These are phyloP conservation scores for Epistrophe eligans DNA, from an alignment of 2,888 invertebrate genomes.

Conservation along the genomic window DNA sequence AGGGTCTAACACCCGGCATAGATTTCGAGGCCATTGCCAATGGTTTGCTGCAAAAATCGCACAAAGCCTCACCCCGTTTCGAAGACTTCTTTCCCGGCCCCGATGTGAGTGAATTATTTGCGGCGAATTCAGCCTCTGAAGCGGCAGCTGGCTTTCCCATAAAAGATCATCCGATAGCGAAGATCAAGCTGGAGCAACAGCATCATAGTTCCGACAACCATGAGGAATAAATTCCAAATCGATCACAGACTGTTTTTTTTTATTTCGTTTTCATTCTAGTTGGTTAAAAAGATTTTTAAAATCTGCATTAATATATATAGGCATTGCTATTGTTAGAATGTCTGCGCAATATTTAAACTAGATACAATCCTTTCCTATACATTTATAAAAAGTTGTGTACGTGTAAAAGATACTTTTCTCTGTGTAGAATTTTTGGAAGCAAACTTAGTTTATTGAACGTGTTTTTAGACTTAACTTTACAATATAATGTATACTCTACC, in stretches of 20 bases:
- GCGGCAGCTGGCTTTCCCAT: conserved; percentile 77
- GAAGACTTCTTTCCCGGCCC: conserved; percentile 82
- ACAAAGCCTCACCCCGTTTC: conserved; percentile 82
- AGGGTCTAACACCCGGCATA: conserved; percentile 82
- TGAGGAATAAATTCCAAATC: conserved; percentile 80
- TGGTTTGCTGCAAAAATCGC: conserved; percentile 82
- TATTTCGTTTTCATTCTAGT: conserved; percentile 33
- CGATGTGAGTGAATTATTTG: conserved; percentile 81
- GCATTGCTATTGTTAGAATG: conserved; percentile 40
- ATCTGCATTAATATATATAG: conserved; percentile 22
- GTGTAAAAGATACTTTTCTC: conserved; percentile 60
- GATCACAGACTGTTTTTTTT: conserved; percentile 50
- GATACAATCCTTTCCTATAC: conserved; percentile 65
- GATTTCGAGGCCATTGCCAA: conserved; percentile 83
- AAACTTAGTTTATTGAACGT: conserved; percentile 60
- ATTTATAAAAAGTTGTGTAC: conserved; percentile 48
- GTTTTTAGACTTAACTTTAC: conserved; percentile 61
- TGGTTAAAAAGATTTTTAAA: conserved; percentile 45
- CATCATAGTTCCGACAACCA: conserved; percentile 81
- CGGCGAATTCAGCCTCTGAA: conserved; percentile 77
- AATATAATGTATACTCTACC: conserved; percentile 69
- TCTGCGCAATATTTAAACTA: conserved; percentile 61
- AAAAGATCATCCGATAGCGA: conserved; percentile 79
- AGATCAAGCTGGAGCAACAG: conserved; percentile 82
- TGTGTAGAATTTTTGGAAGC: conserved; percentile 59